These are phyloP conservation scores for Drosophila malerkotliana DNA, from an alignment of 1,140 invertebrate genomes.

Conservation along the genomic window DNA sequence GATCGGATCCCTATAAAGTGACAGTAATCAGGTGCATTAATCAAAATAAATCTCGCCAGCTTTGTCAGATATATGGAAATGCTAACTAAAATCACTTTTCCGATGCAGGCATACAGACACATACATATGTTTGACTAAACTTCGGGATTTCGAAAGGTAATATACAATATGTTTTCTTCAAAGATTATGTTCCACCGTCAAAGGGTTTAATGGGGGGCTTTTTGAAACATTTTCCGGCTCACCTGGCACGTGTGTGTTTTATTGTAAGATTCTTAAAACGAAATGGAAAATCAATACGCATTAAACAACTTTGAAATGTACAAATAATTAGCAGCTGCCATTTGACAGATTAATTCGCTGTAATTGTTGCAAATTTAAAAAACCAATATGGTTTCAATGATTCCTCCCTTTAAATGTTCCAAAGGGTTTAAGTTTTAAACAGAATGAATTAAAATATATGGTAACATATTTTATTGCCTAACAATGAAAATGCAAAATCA, in stretches of 20 bases:
- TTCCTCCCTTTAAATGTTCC: background rate
- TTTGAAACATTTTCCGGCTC: background rate
- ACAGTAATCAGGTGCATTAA: conserved; percentile 74
- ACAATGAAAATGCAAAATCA: background rate
- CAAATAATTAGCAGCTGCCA: background rate
- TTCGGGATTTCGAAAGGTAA: background rate
- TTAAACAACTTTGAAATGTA: background rate
- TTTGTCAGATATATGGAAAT: conserved; percentile 35
- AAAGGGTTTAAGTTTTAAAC: background rate
- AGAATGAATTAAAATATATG: background rate
- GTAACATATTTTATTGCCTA: background rate
- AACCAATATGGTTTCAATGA: background rate
- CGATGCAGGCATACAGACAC: conserved; percentile 7
- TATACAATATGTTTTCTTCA: background rate
- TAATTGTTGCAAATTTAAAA: background rate
- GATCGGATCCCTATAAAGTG: conserved; percentile 57
- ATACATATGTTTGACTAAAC: conserved; percentile 17
- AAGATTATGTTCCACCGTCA: background rate
- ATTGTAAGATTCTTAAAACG: background rate
- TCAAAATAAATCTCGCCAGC: conserved; percentile 49
- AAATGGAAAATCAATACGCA: conserved; percentile 1
- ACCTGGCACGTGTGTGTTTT: no score
- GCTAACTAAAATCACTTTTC: conserved; percentile 12
- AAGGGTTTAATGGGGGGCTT: no score
- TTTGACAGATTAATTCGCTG: background rate